Percentiles rank a stretch among this genome's conserved stretches.
Evolutionary conservation across 2,888 invertebrate species (phyloP).

Genomic region (Lasioglossum morio): DNA sequence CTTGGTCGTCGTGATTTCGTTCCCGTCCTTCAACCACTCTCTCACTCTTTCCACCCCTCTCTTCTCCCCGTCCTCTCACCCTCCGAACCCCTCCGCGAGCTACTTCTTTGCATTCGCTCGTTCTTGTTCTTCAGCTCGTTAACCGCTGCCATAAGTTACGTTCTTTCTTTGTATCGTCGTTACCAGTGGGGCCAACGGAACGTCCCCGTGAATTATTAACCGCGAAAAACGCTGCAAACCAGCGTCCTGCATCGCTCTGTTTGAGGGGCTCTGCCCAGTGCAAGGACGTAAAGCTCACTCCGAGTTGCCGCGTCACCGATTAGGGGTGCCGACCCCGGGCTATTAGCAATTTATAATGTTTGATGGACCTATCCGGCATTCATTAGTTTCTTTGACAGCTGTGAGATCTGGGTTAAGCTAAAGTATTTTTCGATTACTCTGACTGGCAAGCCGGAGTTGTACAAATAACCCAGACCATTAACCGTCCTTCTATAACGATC

Average conservation of each 20-base stretch:
- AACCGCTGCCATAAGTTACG: constrained; percentile 57
- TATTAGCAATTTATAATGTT: constrained; percentile 4
- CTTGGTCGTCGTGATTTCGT: constrained; percentile 61
- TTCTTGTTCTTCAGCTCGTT: constrained; percentile 61
- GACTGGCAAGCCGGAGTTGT: neutral
- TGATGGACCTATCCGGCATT: constrained; percentile 1
- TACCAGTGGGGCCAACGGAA: constrained; percentile 19
- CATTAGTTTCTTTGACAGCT: constrained; percentile 7
- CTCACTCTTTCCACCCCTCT: constrained; percentile 17
- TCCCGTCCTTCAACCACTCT: constrained; percentile 50
- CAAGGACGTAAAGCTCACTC: neutral
- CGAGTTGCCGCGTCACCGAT: neutral
- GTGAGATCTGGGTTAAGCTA: neutral
- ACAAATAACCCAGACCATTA: neutral
- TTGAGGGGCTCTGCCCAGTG: neutral
- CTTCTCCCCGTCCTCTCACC: constrained; percentile 20
- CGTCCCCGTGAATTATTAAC: constrained; percentile 42
- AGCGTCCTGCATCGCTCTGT: neutral
- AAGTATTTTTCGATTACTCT: neutral
- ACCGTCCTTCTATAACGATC: too few species aligned
- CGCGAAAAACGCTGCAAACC: constrained; percentile 28
- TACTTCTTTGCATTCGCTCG: constrained; percentile 30
- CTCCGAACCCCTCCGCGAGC: constrained; percentile 2
- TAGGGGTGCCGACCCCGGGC: neutral
- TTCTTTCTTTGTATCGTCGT: constrained; percentile 44